Conservation (phyloP, 2,113 vertebrate species). For the Rhinogobius similis region DNA sequence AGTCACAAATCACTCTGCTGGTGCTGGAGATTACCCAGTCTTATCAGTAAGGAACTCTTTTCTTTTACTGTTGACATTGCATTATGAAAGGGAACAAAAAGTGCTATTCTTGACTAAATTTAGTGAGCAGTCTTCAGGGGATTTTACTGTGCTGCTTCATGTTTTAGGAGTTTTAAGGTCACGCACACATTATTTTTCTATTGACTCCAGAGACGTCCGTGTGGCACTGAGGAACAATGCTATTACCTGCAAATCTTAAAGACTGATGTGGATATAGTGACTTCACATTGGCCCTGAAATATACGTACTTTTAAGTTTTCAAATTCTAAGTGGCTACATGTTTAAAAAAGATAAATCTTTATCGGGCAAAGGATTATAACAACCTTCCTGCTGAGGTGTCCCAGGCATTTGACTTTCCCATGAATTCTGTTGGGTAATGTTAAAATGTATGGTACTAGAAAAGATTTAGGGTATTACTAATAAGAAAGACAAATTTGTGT, state of each 20-base stretch:
- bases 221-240: constrained; percentile 4
- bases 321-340: background rate
- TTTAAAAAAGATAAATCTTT: background rate
- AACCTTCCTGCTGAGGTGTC: too few relatives aligned
- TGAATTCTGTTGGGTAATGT: too few relatives aligned
- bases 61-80: constrained; percentile 53
- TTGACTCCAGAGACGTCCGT: background rate
- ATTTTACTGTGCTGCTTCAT: constrained; percentile 11
- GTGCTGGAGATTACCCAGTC: constrained; percentile 59
- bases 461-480: too few relatives aligned
- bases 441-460: too few relatives aligned
- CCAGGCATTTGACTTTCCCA: too few relatives aligned
- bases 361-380: too few relatives aligned
- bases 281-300: background rate
- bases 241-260: constrained; percentile 10
- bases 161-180: constrained; percentile 3
- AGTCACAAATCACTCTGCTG: constrained; percentile 55
- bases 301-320: background rate
- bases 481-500: too few relatives aligned
- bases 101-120: constrained; percentile 30
- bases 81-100: constrained; percentile 40
- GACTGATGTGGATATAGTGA: background rate
- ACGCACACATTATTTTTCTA: background rate
- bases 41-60: constrained; percentile 63
- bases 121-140: constrained; percentile 26